Percentiles rank a stretch among this genome's conserved stretches.
Conservation (phyloP, 2,113 vertebrate genomes). For the Prietella phreatophila region DNA sequence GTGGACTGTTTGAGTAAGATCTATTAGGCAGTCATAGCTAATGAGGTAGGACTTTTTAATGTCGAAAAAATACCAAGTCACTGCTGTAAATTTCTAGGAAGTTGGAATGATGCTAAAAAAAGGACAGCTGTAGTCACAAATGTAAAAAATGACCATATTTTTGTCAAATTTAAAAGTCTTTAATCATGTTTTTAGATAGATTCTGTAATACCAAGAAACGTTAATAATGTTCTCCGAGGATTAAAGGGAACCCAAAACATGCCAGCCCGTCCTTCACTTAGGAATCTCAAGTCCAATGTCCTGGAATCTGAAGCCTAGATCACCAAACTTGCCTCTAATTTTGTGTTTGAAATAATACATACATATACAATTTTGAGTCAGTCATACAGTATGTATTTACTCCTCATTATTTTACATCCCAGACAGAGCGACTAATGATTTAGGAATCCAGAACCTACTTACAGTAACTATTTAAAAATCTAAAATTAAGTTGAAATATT, state of each 20-base stretch:
- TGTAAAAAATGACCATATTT: neutral
- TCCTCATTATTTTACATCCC: neutral
- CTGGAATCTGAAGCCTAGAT: no score
- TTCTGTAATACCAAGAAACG: no score
- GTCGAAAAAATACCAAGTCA: no score
- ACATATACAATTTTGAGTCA: neutral
- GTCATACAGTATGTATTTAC: neutral
- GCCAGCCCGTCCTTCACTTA: neutral
- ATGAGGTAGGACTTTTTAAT: no score
- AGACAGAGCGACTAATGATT: neutral
- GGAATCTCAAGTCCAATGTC: neutral
- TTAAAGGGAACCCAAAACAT: neutral
- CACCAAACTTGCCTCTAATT: neutral
- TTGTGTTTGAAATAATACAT: neutral
- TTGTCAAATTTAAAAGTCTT: neutral
- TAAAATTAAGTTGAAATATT: neutral
- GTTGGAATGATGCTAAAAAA: no score
- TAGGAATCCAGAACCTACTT: neutral
- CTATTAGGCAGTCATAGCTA: no score
- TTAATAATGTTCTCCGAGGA: neutral
- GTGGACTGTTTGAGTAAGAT: no score
- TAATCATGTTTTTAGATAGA: no score
- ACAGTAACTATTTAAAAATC: neutral
- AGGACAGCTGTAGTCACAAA: no score
- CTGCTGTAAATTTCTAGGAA: no score